Conservation (phyloP, 1,140 invertebrate genomes). For the Brachionus asplanchnoidis region DNA sequence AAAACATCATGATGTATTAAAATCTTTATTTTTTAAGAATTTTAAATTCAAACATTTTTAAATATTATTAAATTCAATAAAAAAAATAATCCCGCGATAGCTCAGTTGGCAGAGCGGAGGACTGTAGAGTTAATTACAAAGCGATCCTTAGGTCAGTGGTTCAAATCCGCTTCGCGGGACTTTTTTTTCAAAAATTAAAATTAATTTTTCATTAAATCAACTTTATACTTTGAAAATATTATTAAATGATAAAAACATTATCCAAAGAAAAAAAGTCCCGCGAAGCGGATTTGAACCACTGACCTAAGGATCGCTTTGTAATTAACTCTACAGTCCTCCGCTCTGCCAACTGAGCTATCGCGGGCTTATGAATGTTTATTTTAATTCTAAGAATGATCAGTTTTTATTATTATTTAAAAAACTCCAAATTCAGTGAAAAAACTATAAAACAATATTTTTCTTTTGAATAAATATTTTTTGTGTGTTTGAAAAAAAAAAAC, state of each 20-base stretch:
- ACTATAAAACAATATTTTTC: too few species aligned
- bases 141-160: conserved; percentile 42
- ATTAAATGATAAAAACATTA: too few species aligned
- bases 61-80: not conserved
- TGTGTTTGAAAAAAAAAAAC: too few species aligned
- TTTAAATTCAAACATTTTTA: not conserved
- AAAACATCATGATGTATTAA: too few species aligned
- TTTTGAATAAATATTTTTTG: too few species aligned
- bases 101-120: conserved; percentile 42
- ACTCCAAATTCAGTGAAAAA: too few species aligned
- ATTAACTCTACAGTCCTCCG: conserved; percentile 42
- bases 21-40: too few species aligned
- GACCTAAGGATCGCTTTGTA: conserved; percentile 2
- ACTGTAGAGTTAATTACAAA: conserved; percentile 41
- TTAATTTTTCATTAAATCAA: too few species aligned
- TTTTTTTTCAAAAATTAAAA: not conserved
- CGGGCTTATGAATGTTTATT: not conserved
- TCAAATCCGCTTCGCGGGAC: conserved; percentile 42
- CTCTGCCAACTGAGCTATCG: conserved; percentile 43
- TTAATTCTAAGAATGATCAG: not conserved
- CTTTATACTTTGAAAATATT: too few species aligned
- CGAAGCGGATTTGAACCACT: conserved; percentile 34
- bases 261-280: conserved; percentile 21
- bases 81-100: conserved; percentile 26
- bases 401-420: too few species aligned